Evolutionary conservation across 37 sponge, comb jelly and placozoan genomes (phyloP).

Genomic region (Haliclona indistincta): DNA sequence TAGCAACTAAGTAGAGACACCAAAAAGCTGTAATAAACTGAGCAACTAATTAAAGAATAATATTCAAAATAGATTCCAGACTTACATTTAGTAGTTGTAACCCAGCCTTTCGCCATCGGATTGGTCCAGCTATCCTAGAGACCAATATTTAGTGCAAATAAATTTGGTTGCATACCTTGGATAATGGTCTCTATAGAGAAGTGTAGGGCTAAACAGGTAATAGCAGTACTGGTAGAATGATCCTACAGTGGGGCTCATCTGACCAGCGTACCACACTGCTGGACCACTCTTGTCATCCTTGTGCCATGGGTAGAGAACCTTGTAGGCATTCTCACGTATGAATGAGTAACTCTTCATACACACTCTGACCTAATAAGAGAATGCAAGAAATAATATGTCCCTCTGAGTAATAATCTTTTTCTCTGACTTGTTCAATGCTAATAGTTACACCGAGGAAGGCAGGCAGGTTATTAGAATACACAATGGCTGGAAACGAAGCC

Average conservation of each 20-base stretch:
- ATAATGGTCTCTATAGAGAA: slow-evolving; percentile 81
- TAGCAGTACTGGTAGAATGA: slow-evolving; percentile 67
- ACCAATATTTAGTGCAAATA: background rate
- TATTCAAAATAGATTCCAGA: too few relatives aligned
- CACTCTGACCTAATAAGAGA: slow-evolving; percentile 45
- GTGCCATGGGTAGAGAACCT: slow-evolving; percentile 68
- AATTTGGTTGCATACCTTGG: slow-evolving; percentile 41
- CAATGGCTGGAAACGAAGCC: too few relatives aligned
- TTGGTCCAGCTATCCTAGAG: slow-evolving; percentile 22
- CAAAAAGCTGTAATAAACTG: too few relatives aligned
- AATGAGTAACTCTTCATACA: slow-evolving; percentile 76
- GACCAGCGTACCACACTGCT: slow-evolving; percentile 68
- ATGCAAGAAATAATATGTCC: background rate
- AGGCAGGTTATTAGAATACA: too few relatives aligned
- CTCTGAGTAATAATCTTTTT: too few relatives aligned
- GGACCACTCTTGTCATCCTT: slow-evolving; percentile 53
- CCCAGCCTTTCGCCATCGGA: slow-evolving; percentile 21
- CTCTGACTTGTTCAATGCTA: background rate
- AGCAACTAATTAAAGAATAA: too few relatives aligned
- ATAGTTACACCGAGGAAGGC: background rate
- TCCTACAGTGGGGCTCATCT: slow-evolving; percentile 56
- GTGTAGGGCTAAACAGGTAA: slow-evolving; percentile 77
- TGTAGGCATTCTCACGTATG: slow-evolving; percentile 73
- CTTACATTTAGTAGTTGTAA: too few relatives aligned
- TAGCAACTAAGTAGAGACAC: too few relatives aligned